phyloP scores from a whole-genome alignment of 1,140 invertebrate species.

The Apolygus lucorum region DNA sequence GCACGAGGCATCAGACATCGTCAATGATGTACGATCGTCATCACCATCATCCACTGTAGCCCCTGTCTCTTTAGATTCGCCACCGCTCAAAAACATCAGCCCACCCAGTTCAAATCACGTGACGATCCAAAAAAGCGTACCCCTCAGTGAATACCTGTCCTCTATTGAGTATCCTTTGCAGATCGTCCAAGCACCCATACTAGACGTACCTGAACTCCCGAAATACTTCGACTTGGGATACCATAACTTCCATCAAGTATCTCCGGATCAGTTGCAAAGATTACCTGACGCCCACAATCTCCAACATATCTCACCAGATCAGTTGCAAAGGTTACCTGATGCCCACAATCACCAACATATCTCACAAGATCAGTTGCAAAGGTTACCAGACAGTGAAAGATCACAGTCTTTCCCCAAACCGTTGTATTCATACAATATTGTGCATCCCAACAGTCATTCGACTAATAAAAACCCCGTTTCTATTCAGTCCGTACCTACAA shows the following conservation, averaged over 20 bases:
- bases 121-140: slow-evolving; percentile 32
- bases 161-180: slow-evolving; percentile 36
- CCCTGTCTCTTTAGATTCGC: slow-evolving; percentile 5
- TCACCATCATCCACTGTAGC: background rate
- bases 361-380: slow-evolving; percentile 17
- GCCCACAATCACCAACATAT: too few relatives aligned
- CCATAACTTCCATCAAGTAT: slow-evolving; percentile 16
- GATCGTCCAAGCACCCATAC: slow-evolving; percentile 34
- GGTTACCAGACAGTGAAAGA: slow-evolving; percentile 21
- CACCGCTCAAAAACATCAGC: background rate
- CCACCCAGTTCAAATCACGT: background rate
- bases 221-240: slow-evolving; percentile 31
- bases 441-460: too few relatives aligned
- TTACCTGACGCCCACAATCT: too few relatives aligned
- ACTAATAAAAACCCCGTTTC: too few relatives aligned
- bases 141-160: slow-evolving; percentile 33
- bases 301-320: background rate
- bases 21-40: background rate
- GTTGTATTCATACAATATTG: background rate
- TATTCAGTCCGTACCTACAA: too few relatives aligned
- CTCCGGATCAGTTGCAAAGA: slow-evolving; percentile 6
- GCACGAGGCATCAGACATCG: slow-evolving; percentile 27
- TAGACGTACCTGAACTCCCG: slow-evolving; percentile 30
- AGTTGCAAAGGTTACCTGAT: slow-evolving; percentile 19
- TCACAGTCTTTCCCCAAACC: slow-evolving; percentile 23